Evolutionary conservation across 2,113 vertebrate genomes (phyloP).

Genomic region (Xyliphius kryptos): DNA sequence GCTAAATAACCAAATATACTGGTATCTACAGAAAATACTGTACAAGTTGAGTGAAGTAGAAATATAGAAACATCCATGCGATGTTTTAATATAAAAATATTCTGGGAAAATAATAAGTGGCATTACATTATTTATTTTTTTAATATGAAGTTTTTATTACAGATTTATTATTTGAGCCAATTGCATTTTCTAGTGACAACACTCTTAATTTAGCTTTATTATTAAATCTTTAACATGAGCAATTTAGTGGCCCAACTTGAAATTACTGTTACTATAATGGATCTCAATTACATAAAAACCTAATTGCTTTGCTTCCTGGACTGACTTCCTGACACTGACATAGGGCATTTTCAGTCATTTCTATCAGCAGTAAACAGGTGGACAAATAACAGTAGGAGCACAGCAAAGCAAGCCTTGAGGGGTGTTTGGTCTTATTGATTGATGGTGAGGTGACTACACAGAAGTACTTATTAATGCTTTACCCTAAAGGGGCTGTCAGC

Average conservation of each 20-base stretch:
- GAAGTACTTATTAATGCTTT: conserved; percentile 9
- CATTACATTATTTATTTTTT: too few relatives aligned
- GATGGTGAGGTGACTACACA: conserved; percentile 26
- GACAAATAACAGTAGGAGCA: neutral
- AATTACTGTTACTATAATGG: conserved; percentile 14
- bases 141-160: too few relatives aligned
- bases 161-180: too few relatives aligned
- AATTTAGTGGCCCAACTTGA: conserved; percentile 10
- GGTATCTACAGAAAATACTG: too few relatives aligned
- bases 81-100: too few relatives aligned
- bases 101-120: too few relatives aligned
- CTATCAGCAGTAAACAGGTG: neutral
- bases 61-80: too few relatives aligned
- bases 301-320: neutral
- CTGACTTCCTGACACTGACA: too few relatives aligned
- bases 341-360: neutral
- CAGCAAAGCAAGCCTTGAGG: conserved; percentile 9
- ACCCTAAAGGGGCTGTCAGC: conserved; percentile 8
- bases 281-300: conserved; percentile 30
- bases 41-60: too few relatives aligned
- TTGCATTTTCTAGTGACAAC: too few relatives aligned
- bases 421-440: conserved; percentile 23
- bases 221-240: conserved; percentile 3
- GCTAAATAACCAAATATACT: too few relatives aligned
- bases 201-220: too few relatives aligned